phyloP scores from a whole-genome alignment of 1,140 invertebrate species.

The Prorops nasuta region DNA sequence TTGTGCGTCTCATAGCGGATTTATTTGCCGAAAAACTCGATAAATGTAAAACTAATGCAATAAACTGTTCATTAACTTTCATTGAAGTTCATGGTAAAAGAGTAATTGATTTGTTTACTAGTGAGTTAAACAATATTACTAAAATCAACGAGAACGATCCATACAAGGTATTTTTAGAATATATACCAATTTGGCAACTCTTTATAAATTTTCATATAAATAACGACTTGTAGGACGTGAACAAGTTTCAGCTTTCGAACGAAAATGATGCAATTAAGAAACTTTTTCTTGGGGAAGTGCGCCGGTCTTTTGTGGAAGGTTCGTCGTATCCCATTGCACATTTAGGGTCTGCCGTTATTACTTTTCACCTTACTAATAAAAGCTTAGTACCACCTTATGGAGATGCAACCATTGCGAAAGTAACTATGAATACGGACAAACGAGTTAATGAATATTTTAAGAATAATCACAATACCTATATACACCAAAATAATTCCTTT shows the following conservation, averaged over 20 bases:
- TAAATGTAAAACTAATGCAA: slow-evolving; percentile 10
- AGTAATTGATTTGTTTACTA: slow-evolving; percentile 16
- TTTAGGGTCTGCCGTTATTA: slow-evolving; percentile 22
- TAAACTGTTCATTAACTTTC: slow-evolving; percentile 24
- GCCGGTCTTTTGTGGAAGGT: slow-evolving; percentile 9
- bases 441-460: too few species aligned
- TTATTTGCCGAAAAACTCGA: slow-evolving; percentile 19
- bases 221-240: slow-evolving; percentile 21
- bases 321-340: slow-evolving; percentile 20
- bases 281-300: slow-evolving; percentile 23
- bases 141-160: slow-evolving; percentile 15
- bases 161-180: slow-evolving; percentile 20
- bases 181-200: too few species aligned
- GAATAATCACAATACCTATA: too few species aligned
- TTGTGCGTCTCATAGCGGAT: slow-evolving; percentile 18
- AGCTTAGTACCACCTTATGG: slow-evolving; percentile 24
- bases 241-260: background rate
- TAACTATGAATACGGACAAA: too few species aligned
- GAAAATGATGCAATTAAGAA: slow-evolving; percentile 15
- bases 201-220: too few species aligned
- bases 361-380: slow-evolving; percentile 20
- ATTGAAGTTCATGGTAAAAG: slow-evolving; percentile 22
- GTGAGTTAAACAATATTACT: slow-evolving; percentile 1
- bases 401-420: slow-evolving; percentile 18
- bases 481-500: too few species aligned